Evolutionary conservation across 2,888 invertebrate genomes (phyloP).

Genomic region (Archips xylosteana): DNA sequence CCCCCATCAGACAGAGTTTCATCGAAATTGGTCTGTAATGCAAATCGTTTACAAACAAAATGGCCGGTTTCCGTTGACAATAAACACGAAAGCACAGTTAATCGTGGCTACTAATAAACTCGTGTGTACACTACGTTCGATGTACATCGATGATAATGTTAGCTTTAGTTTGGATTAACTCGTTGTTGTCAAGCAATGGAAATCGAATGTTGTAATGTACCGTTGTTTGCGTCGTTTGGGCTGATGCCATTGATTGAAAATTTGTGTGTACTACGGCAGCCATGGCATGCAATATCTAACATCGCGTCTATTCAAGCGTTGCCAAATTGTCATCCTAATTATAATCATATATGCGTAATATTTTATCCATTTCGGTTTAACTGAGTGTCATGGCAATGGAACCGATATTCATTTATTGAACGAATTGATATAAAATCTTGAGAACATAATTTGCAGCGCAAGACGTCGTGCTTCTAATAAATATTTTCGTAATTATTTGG

Average conservation of each 20-base stretch:
- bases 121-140: not conserved
- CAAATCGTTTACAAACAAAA: slow-evolving; percentile 57
- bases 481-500: not conserved
- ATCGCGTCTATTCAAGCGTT: slow-evolving; percentile 15
- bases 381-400: not conserved
- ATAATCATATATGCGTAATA: slow-evolving; percentile 29
- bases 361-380: slow-evolving; percentile 1
- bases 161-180: not conserved
- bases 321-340: slow-evolving; percentile 39
- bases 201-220: not conserved
- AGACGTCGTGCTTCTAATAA: not conserved
- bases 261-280: slow-evolving; percentile 16
- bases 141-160: slow-evolving; percentile 8
- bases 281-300: slow-evolving; percentile 19
- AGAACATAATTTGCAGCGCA: not conserved
- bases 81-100: slow-evolving; percentile 45
- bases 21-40: slow-evolving; percentile 52
- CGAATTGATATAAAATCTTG: not conserved
- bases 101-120: slow-evolving; percentile 31
- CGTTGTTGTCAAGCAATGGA: slow-evolving; percentile 1
- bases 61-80: slow-evolving; percentile 52
- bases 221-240: slow-evolving; percentile 15
- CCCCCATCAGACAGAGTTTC: slow-evolving; percentile 43
- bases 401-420: not conserved
- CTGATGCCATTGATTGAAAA: slow-evolving; percentile 30